Percentiles rank a stretch among this genome's conserved stretches.
Conservation (phyloP, 2,888 invertebrate genomes). For the Meta bourneti region DNA sequence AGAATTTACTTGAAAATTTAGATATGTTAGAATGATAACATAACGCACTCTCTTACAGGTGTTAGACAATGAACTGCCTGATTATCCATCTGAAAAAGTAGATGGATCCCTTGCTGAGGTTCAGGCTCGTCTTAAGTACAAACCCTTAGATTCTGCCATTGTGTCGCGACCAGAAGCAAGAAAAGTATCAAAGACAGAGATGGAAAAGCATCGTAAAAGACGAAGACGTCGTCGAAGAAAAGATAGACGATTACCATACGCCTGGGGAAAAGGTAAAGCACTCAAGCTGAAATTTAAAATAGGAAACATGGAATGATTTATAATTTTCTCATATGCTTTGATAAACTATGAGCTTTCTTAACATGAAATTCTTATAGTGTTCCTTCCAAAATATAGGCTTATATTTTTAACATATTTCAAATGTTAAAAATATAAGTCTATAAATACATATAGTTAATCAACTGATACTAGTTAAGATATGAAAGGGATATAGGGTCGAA, state of each 20-base stretch:
- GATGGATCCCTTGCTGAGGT: constrained; percentile 57
- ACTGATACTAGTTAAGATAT: too few relatives aligned
- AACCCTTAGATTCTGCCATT: constrained; percentile 55
- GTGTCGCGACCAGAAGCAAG: constrained; percentile 57
- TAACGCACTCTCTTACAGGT: constrained; percentile 21
- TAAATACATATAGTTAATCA: too few relatives aligned
- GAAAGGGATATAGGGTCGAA: too few relatives aligned
- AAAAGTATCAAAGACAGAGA: constrained; percentile 50
- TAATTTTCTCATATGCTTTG: too few relatives aligned
- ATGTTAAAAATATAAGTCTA: too few relatives aligned
- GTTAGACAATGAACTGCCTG: constrained; percentile 71
- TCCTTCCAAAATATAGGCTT: too few relatives aligned
- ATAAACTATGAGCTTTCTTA: background rate
- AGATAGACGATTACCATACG: constrained; percentile 58
- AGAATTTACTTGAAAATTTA: too few relatives aligned
- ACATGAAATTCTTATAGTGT: background rate
- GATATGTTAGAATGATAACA: too few relatives aligned
- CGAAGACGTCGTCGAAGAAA: constrained; percentile 62
- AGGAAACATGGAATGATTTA: too few relatives aligned
- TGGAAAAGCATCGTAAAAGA: constrained; percentile 64
- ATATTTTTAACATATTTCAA: too few relatives aligned
- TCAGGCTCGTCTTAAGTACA: constrained; percentile 63
- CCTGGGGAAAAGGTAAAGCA: constrained; percentile 66
- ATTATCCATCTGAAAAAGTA: constrained; percentile 54
- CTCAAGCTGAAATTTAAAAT: too few relatives aligned